Base-by-base conservation (phyloP, 2,113 vertebrate genomes). In the Micromys minutus region DNA sequence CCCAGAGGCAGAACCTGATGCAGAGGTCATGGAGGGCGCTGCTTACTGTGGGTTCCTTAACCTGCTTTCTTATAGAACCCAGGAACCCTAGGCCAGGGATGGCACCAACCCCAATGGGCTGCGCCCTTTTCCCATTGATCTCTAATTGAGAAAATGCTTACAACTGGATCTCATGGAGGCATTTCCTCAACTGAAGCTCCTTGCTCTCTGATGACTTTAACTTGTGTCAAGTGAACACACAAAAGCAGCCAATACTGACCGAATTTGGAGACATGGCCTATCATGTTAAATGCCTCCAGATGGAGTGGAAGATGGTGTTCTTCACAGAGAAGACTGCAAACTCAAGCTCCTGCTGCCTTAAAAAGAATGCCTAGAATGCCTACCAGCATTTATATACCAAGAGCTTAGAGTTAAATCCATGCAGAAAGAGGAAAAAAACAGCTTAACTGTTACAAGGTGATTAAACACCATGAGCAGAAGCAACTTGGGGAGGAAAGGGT, bases 301-400 rank as follows among this genome's bases (percentile, higher is more conserved):
- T 63, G 13, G 34, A 79, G 21, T 59, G 11, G 34, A 79, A 17
- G 19, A 24, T 47, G 13, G 17, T 47, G 65, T 87, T 72, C 52
- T 74, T 21, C 39, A 57, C 8, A 80, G 57, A 71, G 7, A 95
- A 91, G 63, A 5, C 45, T 42, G 42, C 61, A 45, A 57, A 74
- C 67, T 87, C 75, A 61, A 84, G 87, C 21, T 80, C 76, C 22
- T 36, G 59, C 17, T 13, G 26, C 50, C 52, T 75, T 81, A 65
- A 31, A 36, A 89, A 74, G 45, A 90, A 93, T 85, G 55, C 34
- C 77, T 89, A n/a, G 45, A 93, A 87, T 57, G 45, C 21, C 57
- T 91, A 29, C 31, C 50, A 63, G 45, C 26, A 65, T 47, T 69
- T 83, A 50, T 55, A n/a, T 75, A 63, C 55, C 29, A 89, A 45